These are phyloP conservation scores for Mystacides longicornis DNA, from an alignment of 2,888 invertebrate species.

Conservation along the genomic window DNA sequence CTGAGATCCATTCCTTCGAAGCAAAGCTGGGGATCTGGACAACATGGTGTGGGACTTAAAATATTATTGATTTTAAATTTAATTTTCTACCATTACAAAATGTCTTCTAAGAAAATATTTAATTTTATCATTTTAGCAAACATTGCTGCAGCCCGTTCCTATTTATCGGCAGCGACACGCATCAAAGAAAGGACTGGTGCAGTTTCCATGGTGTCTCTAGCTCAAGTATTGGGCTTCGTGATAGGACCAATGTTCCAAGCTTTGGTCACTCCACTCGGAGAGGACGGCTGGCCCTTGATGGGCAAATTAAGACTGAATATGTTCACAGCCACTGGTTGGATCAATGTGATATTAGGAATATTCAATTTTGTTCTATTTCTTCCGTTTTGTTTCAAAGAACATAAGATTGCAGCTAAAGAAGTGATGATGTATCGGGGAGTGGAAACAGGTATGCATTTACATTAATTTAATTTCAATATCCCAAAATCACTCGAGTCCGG, in stretches of 20 bases:
- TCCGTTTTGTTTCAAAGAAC: slow-evolving; percentile 68
- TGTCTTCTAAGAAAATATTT: neutral
- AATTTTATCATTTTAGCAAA: slow-evolving; percentile 52
- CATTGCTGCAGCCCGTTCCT: slow-evolving; percentile 76
- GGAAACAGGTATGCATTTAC: slow-evolving; percentile 43
- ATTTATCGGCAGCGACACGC: slow-evolving; percentile 78
- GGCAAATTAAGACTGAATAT: slow-evolving; percentile 63
- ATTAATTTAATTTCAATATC: too few species aligned
- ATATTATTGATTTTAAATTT: too few species aligned
- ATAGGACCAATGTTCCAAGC: slow-evolving; percentile 81
- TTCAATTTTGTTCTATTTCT: slow-evolving; percentile 66
- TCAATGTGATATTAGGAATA: slow-evolving; percentile 67
- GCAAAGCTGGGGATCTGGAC: too few species aligned
- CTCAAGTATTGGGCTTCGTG: slow-evolving; percentile 81
- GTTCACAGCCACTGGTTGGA: slow-evolving; percentile 84
- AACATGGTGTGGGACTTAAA: too few species aligned
- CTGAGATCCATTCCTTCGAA: too few species aligned
- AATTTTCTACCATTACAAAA: too few species aligned
- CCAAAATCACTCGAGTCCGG: too few species aligned
- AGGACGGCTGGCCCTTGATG: slow-evolving; percentile 50
- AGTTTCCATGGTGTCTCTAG: slow-evolving; percentile 75
- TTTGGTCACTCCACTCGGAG: slow-evolving; percentile 69
- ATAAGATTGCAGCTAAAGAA: slow-evolving; percentile 69
- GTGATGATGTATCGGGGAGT: slow-evolving; percentile 69
- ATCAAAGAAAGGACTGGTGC: slow-evolving; percentile 72